phyloP scores from a whole-genome alignment of 2,797 vertebrate species.

The Galagoides demidoff region DNA sequence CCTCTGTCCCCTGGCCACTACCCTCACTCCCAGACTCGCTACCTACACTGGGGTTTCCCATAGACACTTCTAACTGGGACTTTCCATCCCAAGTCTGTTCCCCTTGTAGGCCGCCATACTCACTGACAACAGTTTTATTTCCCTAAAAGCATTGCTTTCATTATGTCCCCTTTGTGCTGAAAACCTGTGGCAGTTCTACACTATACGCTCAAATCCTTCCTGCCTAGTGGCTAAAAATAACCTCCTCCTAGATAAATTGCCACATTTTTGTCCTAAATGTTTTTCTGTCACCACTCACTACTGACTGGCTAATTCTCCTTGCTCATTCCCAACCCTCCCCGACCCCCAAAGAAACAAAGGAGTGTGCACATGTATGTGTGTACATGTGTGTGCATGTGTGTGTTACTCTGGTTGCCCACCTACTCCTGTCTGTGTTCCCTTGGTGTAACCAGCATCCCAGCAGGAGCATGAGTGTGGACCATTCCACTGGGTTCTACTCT shows the following conservation, averaged over 20 bases:
- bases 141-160: constrained; percentile 44
- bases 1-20: background rate
- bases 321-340: background rate
- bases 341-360: constrained; percentile 8
- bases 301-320: background rate
- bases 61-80: background rate
- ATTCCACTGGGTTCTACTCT: background rate
- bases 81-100: background rate
- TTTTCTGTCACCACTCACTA: constrained; percentile 24
- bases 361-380: background rate
- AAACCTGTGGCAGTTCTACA: background rate
- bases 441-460: background rate
- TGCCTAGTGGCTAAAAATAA: constrained; percentile 49
- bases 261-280: background rate
- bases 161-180: constrained; percentile 38
- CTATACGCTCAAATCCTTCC: constrained; percentile 32
- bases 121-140: constrained; percentile 28
- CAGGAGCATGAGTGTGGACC: background rate
- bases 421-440: background rate
- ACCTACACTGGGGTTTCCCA: background rate
- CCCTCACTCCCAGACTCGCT: background rate
- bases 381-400: background rate
- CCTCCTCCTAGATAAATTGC: constrained; percentile 10
- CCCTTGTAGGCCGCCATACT: background rate
- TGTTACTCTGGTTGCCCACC: background rate